Evolutionary conservation across 2,797 vertebrate genomes (phyloP).

Genomic region (Fistularia commersonii): DNA sequence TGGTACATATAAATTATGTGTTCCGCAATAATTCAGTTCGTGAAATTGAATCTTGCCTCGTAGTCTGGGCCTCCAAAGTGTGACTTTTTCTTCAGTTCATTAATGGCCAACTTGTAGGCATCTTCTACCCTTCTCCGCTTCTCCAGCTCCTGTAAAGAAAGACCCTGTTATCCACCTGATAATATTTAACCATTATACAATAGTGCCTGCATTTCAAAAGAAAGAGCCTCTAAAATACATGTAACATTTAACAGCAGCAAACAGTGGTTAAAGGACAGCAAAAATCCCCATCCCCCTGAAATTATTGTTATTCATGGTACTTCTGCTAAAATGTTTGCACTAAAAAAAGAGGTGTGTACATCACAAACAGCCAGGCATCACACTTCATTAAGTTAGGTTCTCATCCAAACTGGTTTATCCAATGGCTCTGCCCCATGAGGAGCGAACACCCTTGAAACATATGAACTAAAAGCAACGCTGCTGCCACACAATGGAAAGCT

Average conservation of each 20-base stretch:
- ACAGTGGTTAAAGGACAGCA: too few species aligned
- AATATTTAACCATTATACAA: not conserved
- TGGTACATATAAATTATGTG: not conserved
- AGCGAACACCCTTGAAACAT: slow-evolving; percentile 9
- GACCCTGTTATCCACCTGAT: not conserved
- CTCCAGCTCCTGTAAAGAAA: slow-evolving; percentile 81
- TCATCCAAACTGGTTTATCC: slow-evolving; percentile 43
- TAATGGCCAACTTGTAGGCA: slow-evolving; percentile 87
- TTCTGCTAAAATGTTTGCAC: too few species aligned
- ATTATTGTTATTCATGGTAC: too few species aligned
- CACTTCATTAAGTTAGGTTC: slow-evolving; percentile 4
- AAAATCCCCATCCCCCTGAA: too few species aligned
- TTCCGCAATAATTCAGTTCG: not conserved
- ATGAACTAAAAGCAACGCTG: slow-evolving; percentile 4
- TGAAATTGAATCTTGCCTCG: slow-evolving; percentile 74
- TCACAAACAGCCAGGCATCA: slow-evolving; percentile 2
- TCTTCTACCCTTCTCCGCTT: slow-evolving; percentile 89
- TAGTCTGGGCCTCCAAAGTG: slow-evolving; percentile 98
- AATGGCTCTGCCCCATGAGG: slow-evolving; percentile 12
- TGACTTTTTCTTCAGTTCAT: slow-evolving; percentile 94
- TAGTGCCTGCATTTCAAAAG: not conserved
- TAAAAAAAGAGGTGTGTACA: not conserved
- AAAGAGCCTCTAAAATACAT: too few species aligned
- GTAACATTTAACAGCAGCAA: too few species aligned
- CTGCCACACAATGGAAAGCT: not conserved